These are phyloP conservation scores for Alviniconcha strummeri DNA, from an alignment of 2,888 invertebrate species.

Conservation along the genomic window DNA sequence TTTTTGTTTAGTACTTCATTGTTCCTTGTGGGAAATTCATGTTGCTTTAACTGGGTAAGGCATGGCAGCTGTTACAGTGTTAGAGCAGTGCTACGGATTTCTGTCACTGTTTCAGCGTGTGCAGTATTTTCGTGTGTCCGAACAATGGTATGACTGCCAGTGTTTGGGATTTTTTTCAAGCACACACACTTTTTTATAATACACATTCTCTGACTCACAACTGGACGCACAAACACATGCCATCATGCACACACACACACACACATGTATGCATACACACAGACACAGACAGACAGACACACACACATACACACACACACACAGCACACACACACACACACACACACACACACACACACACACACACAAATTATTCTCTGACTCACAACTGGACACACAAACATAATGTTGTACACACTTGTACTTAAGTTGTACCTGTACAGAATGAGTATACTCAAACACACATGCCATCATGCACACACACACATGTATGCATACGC, in stretches of 20 bases:
- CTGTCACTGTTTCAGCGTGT: no score
- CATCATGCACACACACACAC: no score
- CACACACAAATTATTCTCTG: background rate
- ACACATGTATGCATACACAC: background rate
- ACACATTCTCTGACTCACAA: no score
- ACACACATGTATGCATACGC: background rate
- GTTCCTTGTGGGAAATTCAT: background rate
- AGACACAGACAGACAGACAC: background rate
- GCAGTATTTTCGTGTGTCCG: no score
- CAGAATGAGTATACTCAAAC: background rate
- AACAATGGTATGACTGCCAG: no score
- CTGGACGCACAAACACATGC: no score
- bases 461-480: background rate
- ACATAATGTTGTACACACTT: background rate
- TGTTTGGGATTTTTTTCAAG: no score
- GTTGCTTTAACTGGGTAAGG: background rate
- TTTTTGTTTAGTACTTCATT: background rate
- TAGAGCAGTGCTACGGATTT: background rate
- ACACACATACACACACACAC: slow-evolving; percentile 13
- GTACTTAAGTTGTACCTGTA: background rate
- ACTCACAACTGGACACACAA: background rate
- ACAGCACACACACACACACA: slow-evolving; percentile 6
- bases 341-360: slow-evolving; percentile 6
- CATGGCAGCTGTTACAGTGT: background rate
- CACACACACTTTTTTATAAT: no score